Conservation (phyloP, 1,140 invertebrate species). For the Trachymyrmex septentrionalis region DNA sequence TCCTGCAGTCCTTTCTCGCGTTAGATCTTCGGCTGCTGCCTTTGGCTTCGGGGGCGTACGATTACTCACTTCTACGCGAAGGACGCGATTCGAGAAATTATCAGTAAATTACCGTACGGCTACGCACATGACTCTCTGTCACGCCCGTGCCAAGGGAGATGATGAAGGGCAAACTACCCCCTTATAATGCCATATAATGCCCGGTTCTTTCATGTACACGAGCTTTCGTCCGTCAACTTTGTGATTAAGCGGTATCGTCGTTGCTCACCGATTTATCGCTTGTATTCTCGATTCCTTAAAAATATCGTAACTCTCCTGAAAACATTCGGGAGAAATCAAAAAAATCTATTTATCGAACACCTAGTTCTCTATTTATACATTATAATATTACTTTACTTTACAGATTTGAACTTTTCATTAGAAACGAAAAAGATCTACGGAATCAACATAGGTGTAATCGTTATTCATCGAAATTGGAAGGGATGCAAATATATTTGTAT, state of each 20-base stretch:
- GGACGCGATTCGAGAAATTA: constrained; percentile 71
- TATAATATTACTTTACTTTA: background rate
- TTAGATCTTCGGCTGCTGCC: background rate
- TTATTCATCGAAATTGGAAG: background rate
- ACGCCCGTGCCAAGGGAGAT: constrained; percentile 1
- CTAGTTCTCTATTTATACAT: background rate
- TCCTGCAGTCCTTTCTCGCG: background rate
- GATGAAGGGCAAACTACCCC: constrained; percentile 54
- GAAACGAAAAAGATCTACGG: background rate
- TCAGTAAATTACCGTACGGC: constrained; percentile 45
- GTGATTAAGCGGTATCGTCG: constrained; percentile 14
- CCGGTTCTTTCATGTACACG: constrained; percentile 1
- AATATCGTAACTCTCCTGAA: background rate
- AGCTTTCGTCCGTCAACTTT: background rate
- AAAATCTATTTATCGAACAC: background rate
- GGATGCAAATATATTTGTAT: constrained; percentile 10
- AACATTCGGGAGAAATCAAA: background rate
- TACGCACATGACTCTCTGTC: constrained; percentile 19
- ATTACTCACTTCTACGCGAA: constrained; percentile 39
- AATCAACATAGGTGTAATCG: background rate
- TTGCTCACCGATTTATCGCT: constrained; percentile 40
- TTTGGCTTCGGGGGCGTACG: constrained; percentile 63
- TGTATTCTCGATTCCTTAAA: background rate
- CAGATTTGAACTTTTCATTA: background rate
- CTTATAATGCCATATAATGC: constrained; percentile 11